These are phyloP conservation scores for Rhynchonycteris naso DNA, from an alignment of 2,797 vertebrate species.

Conservation along the genomic window DNA sequence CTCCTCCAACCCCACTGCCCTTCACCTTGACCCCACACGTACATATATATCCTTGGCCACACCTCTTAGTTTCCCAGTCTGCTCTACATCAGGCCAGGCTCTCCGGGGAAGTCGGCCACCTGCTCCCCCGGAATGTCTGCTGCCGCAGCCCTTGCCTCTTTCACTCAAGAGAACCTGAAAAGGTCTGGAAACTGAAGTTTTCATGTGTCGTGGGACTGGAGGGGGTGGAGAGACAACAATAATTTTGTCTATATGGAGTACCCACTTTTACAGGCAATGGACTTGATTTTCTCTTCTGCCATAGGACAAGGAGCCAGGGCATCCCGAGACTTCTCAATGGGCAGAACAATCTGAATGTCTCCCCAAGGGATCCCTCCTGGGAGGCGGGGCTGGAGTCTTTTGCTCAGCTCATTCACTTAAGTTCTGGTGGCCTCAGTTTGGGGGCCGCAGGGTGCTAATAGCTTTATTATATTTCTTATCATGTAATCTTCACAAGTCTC, in stretches of 20 bases:
- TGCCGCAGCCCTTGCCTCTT: no score
- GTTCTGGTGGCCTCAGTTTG: not conserved
- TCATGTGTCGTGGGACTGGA: not conserved
- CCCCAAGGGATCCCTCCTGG: not conserved
- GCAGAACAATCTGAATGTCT: not conserved
- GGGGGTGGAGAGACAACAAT: not conserved
- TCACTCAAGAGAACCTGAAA: not conserved
- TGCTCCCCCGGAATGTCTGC: not conserved
- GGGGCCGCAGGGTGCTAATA: not conserved
- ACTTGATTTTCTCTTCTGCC: not conserved
- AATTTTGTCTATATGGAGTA: not conserved
- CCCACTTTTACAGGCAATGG: not conserved
- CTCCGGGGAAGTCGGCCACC: not conserved
- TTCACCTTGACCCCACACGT: not conserved
- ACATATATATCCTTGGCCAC: not conserved
- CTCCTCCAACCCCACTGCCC: not conserved
- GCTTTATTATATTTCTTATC: not conserved
- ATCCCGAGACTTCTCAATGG: not conserved
- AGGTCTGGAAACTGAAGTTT: not conserved
- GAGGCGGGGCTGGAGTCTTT: not conserved
- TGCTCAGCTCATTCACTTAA: not conserved
- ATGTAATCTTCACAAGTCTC: not conserved
- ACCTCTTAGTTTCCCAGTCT: not conserved
- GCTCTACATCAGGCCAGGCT: not conserved
- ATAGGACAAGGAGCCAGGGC: not conserved